Conservation (phyloP, 2,797 vertebrate genomes). For the Syndactyla subalaris region DNA sequence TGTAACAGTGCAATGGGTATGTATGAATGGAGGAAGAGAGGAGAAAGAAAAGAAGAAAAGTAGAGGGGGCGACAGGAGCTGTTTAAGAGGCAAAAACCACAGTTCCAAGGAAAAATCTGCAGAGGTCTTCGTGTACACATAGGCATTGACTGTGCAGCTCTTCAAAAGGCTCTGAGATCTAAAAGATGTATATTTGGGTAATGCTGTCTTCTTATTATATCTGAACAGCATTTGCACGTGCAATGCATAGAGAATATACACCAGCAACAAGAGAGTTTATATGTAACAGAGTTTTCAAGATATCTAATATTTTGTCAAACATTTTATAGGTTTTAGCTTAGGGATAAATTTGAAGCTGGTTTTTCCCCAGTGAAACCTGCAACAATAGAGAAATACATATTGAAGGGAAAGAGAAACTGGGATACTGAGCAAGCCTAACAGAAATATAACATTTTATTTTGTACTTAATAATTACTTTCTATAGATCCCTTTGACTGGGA, state of each 20-base stretch:
- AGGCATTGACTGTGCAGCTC: background rate
- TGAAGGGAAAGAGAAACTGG: conserved; percentile 54
- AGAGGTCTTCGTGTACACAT: conserved; percentile 6
- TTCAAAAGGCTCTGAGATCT: conserved; percentile 61
- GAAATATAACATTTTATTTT: conserved; percentile 72
- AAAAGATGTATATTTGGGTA: conserved; percentile 51
- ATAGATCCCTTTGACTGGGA: conserved; percentile 67
- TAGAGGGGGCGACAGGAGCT: background rate
- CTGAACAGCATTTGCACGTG: conserved; percentile 34
- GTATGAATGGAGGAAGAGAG: background rate
- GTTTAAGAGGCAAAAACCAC: background rate
- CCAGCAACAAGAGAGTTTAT: conserved; percentile 56
- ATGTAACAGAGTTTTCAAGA: conserved; percentile 67
- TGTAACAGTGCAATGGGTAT: background rate
- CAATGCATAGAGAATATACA: conserved; percentile 38
- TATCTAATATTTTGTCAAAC: conserved; percentile 75
- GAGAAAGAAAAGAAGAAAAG: background rate
- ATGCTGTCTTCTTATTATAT: conserved; percentile 24
- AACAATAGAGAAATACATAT: conserved; percentile 67
- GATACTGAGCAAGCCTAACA: conserved; percentile 69
- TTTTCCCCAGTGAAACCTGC: conserved; percentile 68
- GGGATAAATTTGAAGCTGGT: conserved; percentile 74
- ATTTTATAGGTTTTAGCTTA: conserved; percentile 75
- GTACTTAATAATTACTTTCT: conserved; percentile 71
- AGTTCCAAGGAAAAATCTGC: conserved; percentile 40